Conservation (phyloP, 2,888 invertebrate genomes). For the Teleiodes luculella region DNA sequence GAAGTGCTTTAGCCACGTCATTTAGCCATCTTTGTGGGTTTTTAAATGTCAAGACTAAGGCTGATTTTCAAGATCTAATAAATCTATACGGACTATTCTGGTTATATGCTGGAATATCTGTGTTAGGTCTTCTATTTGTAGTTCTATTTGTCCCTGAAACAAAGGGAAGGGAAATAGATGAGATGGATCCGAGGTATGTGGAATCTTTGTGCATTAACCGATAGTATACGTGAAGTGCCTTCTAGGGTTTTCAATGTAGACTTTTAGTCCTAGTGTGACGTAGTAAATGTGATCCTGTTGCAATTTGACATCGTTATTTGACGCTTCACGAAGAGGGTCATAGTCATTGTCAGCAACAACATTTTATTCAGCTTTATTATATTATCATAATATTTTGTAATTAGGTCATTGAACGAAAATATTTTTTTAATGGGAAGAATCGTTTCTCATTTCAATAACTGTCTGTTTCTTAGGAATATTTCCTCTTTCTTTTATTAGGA, state of each 20-base stretch:
- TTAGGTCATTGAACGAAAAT: neutral
- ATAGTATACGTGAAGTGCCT: slow-evolving; percentile 42
- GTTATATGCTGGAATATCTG: slow-evolving; percentile 90
- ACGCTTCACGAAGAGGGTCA: neutral
- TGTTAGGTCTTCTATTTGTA: slow-evolving; percentile 89
- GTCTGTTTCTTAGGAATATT: too few species aligned
- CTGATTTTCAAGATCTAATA: slow-evolving; percentile 85
- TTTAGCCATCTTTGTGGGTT: slow-evolving; percentile 93
- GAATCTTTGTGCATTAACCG: slow-evolving; percentile 77
- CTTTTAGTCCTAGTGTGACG: slow-evolving; percentile 17
- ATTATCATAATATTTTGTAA: neutral
- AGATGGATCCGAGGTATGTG: slow-evolving; percentile 87
- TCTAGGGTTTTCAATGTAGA: slow-evolving; percentile 25
- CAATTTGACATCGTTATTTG: neutral
- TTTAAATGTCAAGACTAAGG: slow-evolving; percentile 89
- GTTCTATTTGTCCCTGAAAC: slow-evolving; percentile 93
- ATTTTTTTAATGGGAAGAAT: neutral
- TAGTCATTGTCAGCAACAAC: neutral
- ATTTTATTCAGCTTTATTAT: neutral
- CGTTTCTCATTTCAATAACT: too few species aligned
- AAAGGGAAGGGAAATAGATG: slow-evolving; percentile 92
- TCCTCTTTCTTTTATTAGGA: too few species aligned
- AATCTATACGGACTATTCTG: slow-evolving; percentile 91
- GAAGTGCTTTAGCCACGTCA: slow-evolving; percentile 85
- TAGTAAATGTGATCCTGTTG: slow-evolving; percentile 3